Evolutionary conservation across 2,113 vertebrate genomes (phyloP).

Genomic region (Scophthalmus maximus): DNA sequence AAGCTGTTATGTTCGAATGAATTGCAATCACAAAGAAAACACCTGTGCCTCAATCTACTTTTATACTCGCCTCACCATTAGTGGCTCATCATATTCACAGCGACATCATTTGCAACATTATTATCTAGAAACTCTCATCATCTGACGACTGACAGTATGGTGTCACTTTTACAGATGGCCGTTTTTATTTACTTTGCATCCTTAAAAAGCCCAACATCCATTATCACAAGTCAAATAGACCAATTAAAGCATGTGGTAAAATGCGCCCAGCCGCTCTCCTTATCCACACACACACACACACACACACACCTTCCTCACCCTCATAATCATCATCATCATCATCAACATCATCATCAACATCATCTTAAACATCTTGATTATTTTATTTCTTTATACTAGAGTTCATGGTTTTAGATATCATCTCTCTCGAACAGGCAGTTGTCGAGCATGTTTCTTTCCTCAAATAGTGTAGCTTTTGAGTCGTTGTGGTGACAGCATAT

Average conservation of each 20-base stretch:
- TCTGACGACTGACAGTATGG: not conserved
- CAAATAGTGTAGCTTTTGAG: too few relatives aligned
- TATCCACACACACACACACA: not conserved
- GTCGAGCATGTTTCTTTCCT: not conserved
- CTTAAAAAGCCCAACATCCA: conserved; percentile 20
- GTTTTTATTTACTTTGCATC: conserved; percentile 17
- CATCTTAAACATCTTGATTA: not conserved
- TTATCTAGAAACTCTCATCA: conserved; percentile 42
- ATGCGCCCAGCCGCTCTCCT: not conserved
- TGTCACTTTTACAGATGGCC: conserved; percentile 11
- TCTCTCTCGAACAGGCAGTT: not conserved
- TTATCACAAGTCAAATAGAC: too few relatives aligned
- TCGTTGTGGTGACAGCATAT: not conserved
- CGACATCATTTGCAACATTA: conserved; percentile 23
- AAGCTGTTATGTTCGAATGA: conserved; percentile 56
- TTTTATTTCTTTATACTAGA: not conserved
- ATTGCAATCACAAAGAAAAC: conserved; percentile 56
- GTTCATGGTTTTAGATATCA: not conserved
- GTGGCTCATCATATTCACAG: conserved; percentile 24
- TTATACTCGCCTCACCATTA: conserved; percentile 42
- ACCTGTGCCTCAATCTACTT: conserved; percentile 43
- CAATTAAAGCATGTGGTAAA: not conserved
- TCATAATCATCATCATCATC: not conserved
- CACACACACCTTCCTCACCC: not conserved
- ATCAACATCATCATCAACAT: not conserved